Conservation (phyloP, 1,140 invertebrate genomes). For the Ladona fulva region DNA sequence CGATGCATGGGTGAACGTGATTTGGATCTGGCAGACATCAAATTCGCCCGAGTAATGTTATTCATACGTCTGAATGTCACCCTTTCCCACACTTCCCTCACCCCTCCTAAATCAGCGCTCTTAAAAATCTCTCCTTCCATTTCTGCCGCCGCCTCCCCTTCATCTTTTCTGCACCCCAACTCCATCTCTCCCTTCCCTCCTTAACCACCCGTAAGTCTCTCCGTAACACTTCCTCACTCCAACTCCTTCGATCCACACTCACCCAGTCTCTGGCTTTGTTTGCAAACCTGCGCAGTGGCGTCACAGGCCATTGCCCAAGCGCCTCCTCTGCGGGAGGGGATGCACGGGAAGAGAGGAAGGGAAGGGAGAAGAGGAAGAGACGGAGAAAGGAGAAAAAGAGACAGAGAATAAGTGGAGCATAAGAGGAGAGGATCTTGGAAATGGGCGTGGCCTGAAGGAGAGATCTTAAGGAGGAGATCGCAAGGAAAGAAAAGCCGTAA, state of each 20-base stretch:
- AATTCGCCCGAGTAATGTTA: no score
- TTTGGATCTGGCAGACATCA: no score
- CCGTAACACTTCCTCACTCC: background rate
- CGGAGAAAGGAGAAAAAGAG: background rate
- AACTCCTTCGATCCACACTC: background rate
- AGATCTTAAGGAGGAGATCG: no score
- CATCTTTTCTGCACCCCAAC: background rate
- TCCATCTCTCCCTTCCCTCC: background rate
- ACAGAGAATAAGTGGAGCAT: background rate
- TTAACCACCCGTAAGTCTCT: background rate
- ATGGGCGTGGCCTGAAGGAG: no score
- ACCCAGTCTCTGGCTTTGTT: background rate
- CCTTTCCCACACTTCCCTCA: background rate
- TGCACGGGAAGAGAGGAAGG: background rate
- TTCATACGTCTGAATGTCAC: background rate
- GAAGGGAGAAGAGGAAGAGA: background rate
- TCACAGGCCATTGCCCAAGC: background rate
- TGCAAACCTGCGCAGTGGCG: slow-evolving; percentile 1
- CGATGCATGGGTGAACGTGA: no score
- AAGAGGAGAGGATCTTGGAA: background rate
- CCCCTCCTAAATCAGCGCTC: background rate
- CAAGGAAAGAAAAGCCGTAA: no score
- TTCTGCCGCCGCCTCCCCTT: background rate
- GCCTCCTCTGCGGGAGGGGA: background rate
- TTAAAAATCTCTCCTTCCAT: background rate